Evolutionary conservation across 2,888 invertebrate genomes (phyloP).

Genomic region (Saturnia japonica): DNA sequence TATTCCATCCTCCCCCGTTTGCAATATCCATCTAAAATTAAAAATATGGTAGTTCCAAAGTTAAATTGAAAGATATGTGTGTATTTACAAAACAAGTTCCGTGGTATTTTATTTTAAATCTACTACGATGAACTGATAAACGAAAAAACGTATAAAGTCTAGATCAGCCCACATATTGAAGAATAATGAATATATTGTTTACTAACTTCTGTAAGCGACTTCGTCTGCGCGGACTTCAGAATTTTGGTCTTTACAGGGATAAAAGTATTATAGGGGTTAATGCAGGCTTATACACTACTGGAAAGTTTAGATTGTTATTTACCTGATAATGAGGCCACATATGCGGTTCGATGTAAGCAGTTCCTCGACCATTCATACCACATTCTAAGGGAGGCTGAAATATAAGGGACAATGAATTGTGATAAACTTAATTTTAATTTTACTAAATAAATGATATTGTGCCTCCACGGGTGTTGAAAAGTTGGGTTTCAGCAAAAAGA

Average conservation of each 20-base stretch:
- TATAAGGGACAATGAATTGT: slow-evolving; percentile 28
- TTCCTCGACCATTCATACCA: slow-evolving; percentile 63
- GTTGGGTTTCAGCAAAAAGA: too few relatives aligned
- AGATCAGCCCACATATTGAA: too few relatives aligned
- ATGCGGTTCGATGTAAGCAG: slow-evolving; percentile 69
- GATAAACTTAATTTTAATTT: not conserved
- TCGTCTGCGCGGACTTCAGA: too few relatives aligned
- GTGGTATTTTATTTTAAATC: not conserved
- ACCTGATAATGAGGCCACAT: slow-evolving; percentile 79
- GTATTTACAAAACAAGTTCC: not conserved
- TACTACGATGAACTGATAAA: too few relatives aligned
- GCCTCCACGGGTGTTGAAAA: too few relatives aligned
- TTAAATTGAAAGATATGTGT: not conserved
- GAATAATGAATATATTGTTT: too few relatives aligned
- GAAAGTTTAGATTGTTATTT: slow-evolving; percentile 28
- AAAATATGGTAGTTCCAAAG: not conserved
- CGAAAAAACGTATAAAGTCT: too few relatives aligned
- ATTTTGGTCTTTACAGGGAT: too few relatives aligned
- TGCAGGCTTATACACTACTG: too few relatives aligned
- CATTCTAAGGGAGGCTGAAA: slow-evolving; percentile 75
- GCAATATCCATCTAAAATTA: slow-evolving; percentile 16
- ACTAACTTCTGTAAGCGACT: too few relatives aligned
- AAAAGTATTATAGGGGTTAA: too few relatives aligned
- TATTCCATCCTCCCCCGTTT: slow-evolving; percentile 59
- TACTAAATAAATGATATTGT: not conserved